phyloP scores from a whole-genome alignment of 1,140 invertebrate genomes.

The Cylas formicarius region DNA sequence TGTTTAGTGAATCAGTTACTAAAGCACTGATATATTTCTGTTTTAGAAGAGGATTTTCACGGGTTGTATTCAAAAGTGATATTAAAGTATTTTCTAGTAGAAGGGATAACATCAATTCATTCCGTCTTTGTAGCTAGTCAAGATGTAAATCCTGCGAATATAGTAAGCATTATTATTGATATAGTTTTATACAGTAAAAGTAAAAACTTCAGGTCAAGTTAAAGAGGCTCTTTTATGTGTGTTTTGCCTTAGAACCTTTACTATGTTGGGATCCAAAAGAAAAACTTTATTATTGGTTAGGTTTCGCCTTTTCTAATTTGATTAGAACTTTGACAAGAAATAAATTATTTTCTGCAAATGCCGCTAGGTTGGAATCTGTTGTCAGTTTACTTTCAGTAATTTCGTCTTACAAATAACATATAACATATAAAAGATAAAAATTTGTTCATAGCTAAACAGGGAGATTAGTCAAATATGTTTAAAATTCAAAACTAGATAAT shows the following conservation, averaged over 20 bases:
- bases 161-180: slow-evolving; percentile 49
- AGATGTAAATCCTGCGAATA: slow-evolving; percentile 56
- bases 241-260: neutral
- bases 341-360: too few species aligned
- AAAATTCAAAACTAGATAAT: too few species aligned
- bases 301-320: too few species aligned
- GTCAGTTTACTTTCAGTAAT: too few species aligned
- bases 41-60: slow-evolving; percentile 73
- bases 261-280: neutral
- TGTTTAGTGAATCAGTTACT: too few species aligned
- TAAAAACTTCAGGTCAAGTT: neutral
- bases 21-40: too few species aligned
- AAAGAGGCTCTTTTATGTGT: neutral
- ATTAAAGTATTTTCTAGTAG: slow-evolving; percentile 74
- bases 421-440: too few species aligned
- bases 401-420: too few species aligned
- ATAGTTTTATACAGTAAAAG: slow-evolving; percentile 5
- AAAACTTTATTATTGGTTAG: neutral
- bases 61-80: slow-evolving; percentile 67
- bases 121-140: slow-evolving; percentile 62
- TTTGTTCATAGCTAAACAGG: too few species aligned
- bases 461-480: too few species aligned
- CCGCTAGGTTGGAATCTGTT: too few species aligned
- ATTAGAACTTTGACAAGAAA: too few species aligned
- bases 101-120: slow-evolving; percentile 68